Conservation (phyloP, 2,888 invertebrate genomes). For the Mystacides longicornis region DNA sequence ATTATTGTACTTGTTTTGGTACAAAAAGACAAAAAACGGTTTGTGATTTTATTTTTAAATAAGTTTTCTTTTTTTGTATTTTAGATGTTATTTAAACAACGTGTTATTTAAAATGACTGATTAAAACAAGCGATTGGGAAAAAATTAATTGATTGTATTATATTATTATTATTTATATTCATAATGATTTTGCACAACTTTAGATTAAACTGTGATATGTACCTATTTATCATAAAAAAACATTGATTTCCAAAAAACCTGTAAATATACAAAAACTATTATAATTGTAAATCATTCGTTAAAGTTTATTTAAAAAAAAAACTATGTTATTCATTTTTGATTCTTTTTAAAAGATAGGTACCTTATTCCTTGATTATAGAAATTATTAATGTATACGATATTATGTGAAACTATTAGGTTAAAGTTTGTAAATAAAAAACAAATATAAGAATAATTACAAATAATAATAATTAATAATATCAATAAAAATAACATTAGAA, state of each 20-base stretch:
- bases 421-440: neutral
- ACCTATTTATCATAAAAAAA: neutral
- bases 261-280: no score
- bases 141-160: neutral
- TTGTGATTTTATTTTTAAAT: no score
- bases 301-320: no score
- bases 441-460: neutral
- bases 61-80: no score
- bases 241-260: no score
- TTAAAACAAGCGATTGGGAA: no score
- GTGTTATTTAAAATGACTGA: no score
- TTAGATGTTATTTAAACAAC: no score
- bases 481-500: neutral
- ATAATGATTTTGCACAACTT: neutral
- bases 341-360: conserved; percentile 1
- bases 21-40: no score
- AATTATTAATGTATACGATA: neutral
- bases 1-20: no score
- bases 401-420: neutral
- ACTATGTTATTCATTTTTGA: no score
- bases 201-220: neutral
- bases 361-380: neutral
- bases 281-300: no score
- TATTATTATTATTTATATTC: neutral
- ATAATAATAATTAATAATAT: neutral